Base-by-base conservation (phyloP, 2,113 vertebrate genomes). In the Rissa tridactyla region DNA sequence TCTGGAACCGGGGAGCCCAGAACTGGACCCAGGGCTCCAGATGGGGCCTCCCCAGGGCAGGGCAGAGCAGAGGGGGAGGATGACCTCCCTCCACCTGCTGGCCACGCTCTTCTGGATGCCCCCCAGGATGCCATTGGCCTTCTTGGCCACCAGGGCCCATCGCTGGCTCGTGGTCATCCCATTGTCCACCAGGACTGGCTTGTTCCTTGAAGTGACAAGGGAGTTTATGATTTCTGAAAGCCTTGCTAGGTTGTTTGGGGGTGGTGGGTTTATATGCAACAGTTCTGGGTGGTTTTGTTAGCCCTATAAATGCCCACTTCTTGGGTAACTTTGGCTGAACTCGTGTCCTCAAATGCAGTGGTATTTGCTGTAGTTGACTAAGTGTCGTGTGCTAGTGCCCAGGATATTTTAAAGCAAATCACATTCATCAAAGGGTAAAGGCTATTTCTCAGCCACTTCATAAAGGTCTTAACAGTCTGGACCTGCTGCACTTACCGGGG, bases 361-460 rank as follows among this genome's bases (percentile, higher is more conserved):
- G 4, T 22, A 6, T 49, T 68, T 40, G 40, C 60, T 32, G 54
- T 8, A 10, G 27, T 61, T 73, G 29, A 26, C 62, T 4, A 8
- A 36, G 30, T 12, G n/a, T 57, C 13, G 2, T 44, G 5, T 22
- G 73, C 30, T 2, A 4, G 11, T 10, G 57, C 87, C 78, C 26
- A 3, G 87, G 85, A 78, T 70, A 17, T 69, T 91, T 90, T 82
- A 64, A 79, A 94, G 52, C n/a, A 69, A 47, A 85, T 70, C 51
- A 4, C 82, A 15, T 52, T 40, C 79, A 47, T 73, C 64, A 23
- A 20, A 11, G 71, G 69, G 77, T 44, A 85, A 49, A 91, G 80
- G 76, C 92, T 38, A 7, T 91, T 95, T 54, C 86, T 66, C 55
- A 78, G 55, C 83, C 86, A 84, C 94, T 91, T 93, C 92, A 86